A percentile compares a stretch with the other conserved stretches of the same genome.
phyloP scores from a whole-genome alignment of 2,113 vertebrate species.

The Apodemus sylvaticus region DNA sequence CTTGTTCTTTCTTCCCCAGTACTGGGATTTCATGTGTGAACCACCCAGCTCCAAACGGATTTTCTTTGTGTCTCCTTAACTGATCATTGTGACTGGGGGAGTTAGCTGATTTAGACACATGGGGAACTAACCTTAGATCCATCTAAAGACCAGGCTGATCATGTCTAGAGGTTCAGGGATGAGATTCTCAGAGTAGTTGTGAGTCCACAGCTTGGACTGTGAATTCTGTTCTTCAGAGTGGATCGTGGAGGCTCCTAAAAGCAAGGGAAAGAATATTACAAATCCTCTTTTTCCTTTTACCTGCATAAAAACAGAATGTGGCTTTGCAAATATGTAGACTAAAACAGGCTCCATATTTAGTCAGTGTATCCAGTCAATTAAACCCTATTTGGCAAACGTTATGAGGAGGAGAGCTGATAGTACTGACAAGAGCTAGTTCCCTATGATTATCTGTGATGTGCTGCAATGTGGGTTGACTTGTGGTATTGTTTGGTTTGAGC shows the following conservation, averaged over 20 bases:
- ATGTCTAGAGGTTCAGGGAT: neutral
- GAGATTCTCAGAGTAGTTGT: neutral
- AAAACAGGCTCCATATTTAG: neutral
- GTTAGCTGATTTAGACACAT: neutral
- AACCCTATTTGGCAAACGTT: neutral
- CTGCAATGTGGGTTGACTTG: neutral
- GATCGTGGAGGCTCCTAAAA: neutral
- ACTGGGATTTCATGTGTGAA: neutral
- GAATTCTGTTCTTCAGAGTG: neutral
- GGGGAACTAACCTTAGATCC: neutral
- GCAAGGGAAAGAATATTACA: constrained; percentile 1
- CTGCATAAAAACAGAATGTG: constrained; percentile 5
- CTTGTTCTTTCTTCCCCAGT: too few species aligned
- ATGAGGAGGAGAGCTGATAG: neutral
- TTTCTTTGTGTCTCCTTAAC: neutral
- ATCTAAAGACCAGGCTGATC: neutral
- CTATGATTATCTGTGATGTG: neutral
- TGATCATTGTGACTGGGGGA: neutral
- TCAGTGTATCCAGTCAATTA: neutral
- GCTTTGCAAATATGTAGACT: constrained; percentile 12
- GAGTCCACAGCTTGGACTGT: neutral
- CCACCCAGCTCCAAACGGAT: neutral
- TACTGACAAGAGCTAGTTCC: neutral
- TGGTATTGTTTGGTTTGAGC: neutral
- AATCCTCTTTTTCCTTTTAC: constrained; percentile 21